A percentile compares a stretch with the other conserved stretches of the same genome.
These are phyloP conservation scores for Crocodylus rhombifer DNA, from an alignment of 2,797 vertebrate genomes.

Conservation along the genomic window DNA sequence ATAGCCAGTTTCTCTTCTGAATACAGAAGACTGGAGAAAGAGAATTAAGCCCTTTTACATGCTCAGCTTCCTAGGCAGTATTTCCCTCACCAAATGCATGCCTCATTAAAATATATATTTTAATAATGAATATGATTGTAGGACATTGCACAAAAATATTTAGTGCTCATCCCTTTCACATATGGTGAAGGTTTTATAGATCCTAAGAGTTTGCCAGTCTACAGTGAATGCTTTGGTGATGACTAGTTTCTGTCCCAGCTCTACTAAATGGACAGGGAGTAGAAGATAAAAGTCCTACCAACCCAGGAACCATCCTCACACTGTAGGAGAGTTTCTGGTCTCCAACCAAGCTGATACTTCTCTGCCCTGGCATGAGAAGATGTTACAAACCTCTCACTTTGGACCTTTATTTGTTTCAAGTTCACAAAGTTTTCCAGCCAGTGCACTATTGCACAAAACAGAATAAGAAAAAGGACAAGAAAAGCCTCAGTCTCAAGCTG, in stretches of 20 bases:
- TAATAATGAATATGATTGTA: not conserved
- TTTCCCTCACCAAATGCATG: not conserved
- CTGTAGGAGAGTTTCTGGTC: not conserved
- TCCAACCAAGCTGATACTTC: not conserved
- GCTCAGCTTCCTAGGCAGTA: not conserved
- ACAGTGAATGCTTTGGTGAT: not conserved
- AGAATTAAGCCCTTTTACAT: not conserved
- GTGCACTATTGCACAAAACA: constrained; percentile 27
- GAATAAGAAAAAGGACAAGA: not conserved
- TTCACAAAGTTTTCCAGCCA: constrained; percentile 1
- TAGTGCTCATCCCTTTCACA: not conserved
- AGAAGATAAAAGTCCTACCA: not conserved
- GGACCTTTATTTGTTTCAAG: not conserved
- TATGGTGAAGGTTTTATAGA: not conserved
- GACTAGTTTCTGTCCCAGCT: not conserved
- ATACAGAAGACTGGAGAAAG: not conserved
- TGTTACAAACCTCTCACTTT: not conserved
- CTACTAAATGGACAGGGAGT: not conserved
- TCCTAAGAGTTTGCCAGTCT: not conserved
- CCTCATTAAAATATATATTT: not conserved
- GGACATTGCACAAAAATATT: too few relatives aligned
- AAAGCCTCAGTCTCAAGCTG: constrained; percentile 10
- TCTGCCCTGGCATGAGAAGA: constrained; percentile 13
- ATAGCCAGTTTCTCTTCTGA: not conserved
- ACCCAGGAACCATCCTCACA: not conserved